Evolutionary conservation across 1,140 invertebrate genomes (phyloP), one percentile per base, ranked within the genome.

Genomic region (Theocolax elegans): DNA sequence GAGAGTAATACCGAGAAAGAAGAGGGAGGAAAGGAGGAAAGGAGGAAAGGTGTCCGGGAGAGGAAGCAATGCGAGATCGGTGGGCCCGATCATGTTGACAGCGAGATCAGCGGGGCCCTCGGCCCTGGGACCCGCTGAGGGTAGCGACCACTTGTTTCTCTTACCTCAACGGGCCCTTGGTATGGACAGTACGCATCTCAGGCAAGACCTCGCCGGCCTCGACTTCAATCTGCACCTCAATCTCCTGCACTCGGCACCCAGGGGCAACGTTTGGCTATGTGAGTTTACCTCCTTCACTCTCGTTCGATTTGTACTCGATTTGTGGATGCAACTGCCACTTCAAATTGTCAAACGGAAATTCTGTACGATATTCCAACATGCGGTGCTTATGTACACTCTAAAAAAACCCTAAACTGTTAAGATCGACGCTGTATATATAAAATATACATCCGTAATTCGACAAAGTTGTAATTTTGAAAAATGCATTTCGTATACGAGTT

Each of bases 231-330:
- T 88, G 65, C 87, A 88, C 69, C 80, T 88, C 21, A 84, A 85
- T 70, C 79, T 82, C 8, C 83, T 89, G 40, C 88, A 88, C 77
- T 84, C 83, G n/a, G 87, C 87, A 35, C 88, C 88, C 15, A 85
- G 86, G 73, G 89, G 89, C 75, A 89, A 89, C 83, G 87, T 89
- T 63, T 89, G 88, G 88, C 87, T 89, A 83, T 89, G 88, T 89
- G 80, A 89, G 88, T 88, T 44, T 42, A 17, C 8, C 2, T n/a
- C 3, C n/a, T n/a, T n/a, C n/a, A n/a, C n/a, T n/a, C n/a, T n/a
- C n/a, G n/a, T n/a, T n/a, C n/a, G n/a, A n/a, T n/a, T n/a, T n/a
- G n/a, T n/a, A n/a, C n/a, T n/a, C 46, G 35, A 29, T 23, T n/a
- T 38, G 35, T 25, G 12, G 10, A 7, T 40, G 7, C 35, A 1